A percentile compares a stretch with the other conserved stretches of the same genome.
Evolutionary conservation across 2,113 vertebrate genomes (phyloP).

Genomic region (Thunnus maccoyii): DNA sequence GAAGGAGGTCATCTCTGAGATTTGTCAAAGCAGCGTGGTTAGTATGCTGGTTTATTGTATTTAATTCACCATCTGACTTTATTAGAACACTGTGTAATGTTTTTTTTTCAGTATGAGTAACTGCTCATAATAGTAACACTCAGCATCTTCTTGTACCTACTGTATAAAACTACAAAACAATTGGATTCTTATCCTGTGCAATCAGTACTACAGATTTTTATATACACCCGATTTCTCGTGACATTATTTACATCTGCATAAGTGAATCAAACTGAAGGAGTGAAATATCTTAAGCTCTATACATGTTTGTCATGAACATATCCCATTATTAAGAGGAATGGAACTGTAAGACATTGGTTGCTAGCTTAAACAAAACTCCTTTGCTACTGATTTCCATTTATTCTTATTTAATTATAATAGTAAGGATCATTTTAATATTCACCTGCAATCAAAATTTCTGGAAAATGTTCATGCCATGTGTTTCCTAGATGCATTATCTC

Average conservation of each 20-base stretch:
- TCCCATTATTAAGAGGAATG: background rate
- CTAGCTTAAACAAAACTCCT: background rate
- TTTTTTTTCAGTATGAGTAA: background rate
- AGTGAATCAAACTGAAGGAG: too few relatives aligned
- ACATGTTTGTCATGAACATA: too few relatives aligned
- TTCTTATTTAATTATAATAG: background rate
- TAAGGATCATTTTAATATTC: background rate
- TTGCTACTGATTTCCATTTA: background rate
- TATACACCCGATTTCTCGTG: too few relatives aligned
- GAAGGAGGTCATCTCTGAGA: constrained; percentile 90
- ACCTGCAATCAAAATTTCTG: background rate
- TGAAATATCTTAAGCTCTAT: too few relatives aligned
- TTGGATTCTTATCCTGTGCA: too few relatives aligned
- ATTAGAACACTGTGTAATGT: background rate
- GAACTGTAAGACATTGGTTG: background rate
- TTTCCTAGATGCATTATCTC: background rate
- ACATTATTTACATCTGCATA: too few relatives aligned
- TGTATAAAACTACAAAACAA: too few relatives aligned
- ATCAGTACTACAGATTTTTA: too few relatives aligned
- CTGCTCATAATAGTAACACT: too few relatives aligned
- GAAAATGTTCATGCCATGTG: background rate
- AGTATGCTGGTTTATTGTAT: constrained; percentile 33
- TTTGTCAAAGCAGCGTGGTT: constrained; percentile 87
- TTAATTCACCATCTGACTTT: background rate
- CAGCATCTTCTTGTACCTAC: too few relatives aligned